A percentile compares a stretch with the other conserved stretches of the same genome.
phyloP scores from a whole-genome alignment of 2,113 vertebrate species.

The Burhinus oedicnemus region DNA sequence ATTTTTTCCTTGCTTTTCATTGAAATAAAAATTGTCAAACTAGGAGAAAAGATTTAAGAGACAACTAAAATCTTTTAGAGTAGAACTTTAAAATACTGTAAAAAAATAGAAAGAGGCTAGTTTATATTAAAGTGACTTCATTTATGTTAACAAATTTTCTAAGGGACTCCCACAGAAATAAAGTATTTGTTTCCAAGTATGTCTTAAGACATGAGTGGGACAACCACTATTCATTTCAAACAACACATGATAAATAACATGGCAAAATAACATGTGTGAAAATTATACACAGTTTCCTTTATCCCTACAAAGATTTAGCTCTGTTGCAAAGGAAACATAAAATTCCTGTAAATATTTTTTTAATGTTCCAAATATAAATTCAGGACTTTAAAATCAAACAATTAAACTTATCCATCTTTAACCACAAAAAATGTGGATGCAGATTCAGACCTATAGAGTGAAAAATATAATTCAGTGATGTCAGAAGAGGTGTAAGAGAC shows the following conservation, averaged over 20 bases:
- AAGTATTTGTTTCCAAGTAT: not conserved
- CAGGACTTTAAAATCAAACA: not conserved
- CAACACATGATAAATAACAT: not conserved
- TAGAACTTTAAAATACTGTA: not conserved
- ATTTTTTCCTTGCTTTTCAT: not conserved
- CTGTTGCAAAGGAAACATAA: not conserved
- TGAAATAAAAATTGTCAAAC: not conserved
- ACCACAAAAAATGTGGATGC: not conserved
- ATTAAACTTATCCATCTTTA: not conserved
- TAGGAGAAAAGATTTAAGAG: not conserved
- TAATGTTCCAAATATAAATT: not conserved
- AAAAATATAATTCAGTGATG: not conserved
- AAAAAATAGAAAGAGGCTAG: not conserved
- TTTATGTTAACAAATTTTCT: conserved; percentile 11
- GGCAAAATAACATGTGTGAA: not conserved
- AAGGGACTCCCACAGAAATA: not conserved
- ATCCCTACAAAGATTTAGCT: not conserved
- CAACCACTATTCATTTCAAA: not conserved
- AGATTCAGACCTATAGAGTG: not conserved
- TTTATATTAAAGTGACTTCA: not conserved
- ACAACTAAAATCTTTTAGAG: not conserved
- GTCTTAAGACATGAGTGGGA: not conserved
- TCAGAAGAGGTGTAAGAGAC: not conserved
- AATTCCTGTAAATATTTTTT: not conserved
- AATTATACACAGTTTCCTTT: not conserved